Base-by-base conservation (phyloP, 2,888 invertebrate genomes). In the Quadroppia sp. region DNA sequence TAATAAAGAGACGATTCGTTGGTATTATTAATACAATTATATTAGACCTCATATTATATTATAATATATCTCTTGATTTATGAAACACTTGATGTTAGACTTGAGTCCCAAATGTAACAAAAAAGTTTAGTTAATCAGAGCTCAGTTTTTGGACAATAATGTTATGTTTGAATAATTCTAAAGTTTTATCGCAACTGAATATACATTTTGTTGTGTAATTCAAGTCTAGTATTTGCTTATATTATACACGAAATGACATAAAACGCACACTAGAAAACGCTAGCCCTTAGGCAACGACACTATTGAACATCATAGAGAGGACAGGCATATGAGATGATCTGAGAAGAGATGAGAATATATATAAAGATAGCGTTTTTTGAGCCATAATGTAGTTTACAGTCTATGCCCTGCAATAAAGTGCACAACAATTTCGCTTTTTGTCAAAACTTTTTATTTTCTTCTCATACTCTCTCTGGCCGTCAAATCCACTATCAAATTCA, bases 251-350 rank as follows among this genome's bases (percentile, higher is more conserved):
- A 69, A 69, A 42, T 42, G 69, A 69, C 69, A 69, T 69, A 69
- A 36, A 69, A 69, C 36, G 69, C 69, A 69, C 69, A 69, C 61
- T 36, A 64, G 36, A 64, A 69, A 69, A 67, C n/a, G 32, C 42
- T 17, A 40, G 69, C 69, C 69, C 45, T 69, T 28, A 69, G 69
- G 69, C 42, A 1, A 59, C 17, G 17, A 64, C 15, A 64, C 32
- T 32, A 30, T 32, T 64, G 61, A 36, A 20, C 15, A 15, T 15
- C 28, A 23, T 17, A 30, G 56, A 56, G 56, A 56, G 20, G 28
- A 56, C 28, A 28, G 28, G 56, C 15, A 56, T 28, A 56, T 56
- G 32, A 61, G 20, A 53, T 7, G 36, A 56, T 28, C 25, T 56
- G 32, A 61, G 20, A 53, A 36, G 36, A 36, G 36, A 36, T 36